Evolutionary conservation across 1,140 invertebrate genomes (phyloP).

Genomic region (Magallana gigas): DNA sequence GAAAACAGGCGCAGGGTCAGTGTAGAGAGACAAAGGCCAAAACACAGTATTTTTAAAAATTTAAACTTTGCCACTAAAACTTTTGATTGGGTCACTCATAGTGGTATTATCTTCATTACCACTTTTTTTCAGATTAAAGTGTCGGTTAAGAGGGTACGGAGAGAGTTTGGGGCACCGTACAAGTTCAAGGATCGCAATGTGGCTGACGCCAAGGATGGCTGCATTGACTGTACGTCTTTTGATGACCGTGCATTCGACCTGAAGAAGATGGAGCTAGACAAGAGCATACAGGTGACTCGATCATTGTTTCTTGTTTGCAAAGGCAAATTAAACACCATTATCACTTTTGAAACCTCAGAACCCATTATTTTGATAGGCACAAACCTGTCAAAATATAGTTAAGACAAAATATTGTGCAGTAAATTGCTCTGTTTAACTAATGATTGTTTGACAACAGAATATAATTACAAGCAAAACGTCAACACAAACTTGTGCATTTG

Average conservation of each 20-base stretch:
- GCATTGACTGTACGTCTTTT: constrained; percentile 74
- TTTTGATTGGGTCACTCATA: no score
- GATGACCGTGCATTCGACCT: constrained; percentile 76
- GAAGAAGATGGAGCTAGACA: constrained; percentile 75
- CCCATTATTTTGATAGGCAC: no score
- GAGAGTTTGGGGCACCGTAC: constrained; percentile 75
- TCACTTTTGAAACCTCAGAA: no score
- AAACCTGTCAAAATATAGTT: no score
- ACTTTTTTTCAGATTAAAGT: constrained; percentile 70
- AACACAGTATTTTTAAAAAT: neutral
- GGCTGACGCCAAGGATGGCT: constrained; percentile 74
- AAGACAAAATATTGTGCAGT: no score
- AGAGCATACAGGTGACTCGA: constrained; percentile 72
- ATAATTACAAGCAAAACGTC: no score
- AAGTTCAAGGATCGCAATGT: constrained; percentile 75
- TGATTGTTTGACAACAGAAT: no score
- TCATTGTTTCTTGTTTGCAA: neutral
- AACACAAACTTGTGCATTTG: no score
- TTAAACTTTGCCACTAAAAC: no score
- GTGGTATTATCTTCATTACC: neutral
- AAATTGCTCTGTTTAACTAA: no score
- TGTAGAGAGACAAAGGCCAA: neutral
- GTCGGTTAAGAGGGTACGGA: constrained; percentile 70
- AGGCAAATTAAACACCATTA: no score
- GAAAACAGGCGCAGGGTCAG: constrained; percentile 73